phyloP scores from a whole-genome alignment of 2,888 invertebrate genomes.

The Monochamus alternatus region DNA sequence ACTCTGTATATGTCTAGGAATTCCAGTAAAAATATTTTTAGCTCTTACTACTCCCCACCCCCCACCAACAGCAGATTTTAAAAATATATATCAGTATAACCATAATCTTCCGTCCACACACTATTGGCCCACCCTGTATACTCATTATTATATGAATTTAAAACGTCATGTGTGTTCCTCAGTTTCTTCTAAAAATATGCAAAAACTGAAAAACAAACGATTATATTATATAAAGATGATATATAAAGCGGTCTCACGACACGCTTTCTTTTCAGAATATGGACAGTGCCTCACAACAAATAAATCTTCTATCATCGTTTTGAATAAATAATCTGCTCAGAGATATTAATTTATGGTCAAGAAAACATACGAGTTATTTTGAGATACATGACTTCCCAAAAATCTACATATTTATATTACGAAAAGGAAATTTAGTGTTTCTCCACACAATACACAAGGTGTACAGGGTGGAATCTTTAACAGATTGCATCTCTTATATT shows the following conservation, averaged over 20 bases:
- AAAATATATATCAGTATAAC: no score
- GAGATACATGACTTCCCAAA: slow-evolving; percentile 22
- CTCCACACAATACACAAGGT: slow-evolving; percentile 14
- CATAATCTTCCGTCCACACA: no score
- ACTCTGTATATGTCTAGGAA: no score
- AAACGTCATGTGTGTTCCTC: no score
- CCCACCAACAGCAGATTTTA: no score
- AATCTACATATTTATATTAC: slow-evolving; percentile 31
- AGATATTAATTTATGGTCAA: slow-evolving; percentile 19
- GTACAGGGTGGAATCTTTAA: not conserved
- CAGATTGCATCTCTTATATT: no score
- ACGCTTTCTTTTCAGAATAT: not conserved
- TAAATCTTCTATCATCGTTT: slow-evolving; percentile 7
- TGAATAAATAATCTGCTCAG: not conserved
- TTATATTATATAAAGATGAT: not conserved
- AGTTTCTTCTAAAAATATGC: no score
- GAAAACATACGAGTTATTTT: slow-evolving; percentile 26
- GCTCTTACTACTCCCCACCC: no score
- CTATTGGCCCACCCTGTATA: no score
- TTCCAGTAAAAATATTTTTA: no score
- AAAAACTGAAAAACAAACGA: no score
- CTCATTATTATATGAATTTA: no score
- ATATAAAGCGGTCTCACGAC: not conserved
- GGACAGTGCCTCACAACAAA: not conserved
- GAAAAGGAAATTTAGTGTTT: slow-evolving; percentile 28